Conservation (phyloP, 1,140 invertebrate species). For the Ditylenchus dipsaci region DNA sequence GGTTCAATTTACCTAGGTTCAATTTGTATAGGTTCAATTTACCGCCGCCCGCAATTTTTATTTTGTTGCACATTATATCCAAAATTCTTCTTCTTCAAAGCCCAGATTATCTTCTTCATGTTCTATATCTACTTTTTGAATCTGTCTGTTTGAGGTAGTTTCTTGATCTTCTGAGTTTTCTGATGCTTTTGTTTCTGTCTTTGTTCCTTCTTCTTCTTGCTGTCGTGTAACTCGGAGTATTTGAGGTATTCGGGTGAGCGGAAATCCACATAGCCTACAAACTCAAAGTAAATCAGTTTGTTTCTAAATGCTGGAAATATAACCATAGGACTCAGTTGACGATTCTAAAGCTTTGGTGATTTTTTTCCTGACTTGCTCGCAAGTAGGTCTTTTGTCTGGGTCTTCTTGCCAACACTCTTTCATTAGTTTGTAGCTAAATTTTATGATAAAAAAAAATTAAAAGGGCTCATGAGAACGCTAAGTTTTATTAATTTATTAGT, state of each 20-base stretch:
- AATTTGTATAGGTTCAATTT: no score
- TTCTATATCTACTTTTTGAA: neutral
- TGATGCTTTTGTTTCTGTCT: neutral
- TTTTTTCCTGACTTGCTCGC: neutral
- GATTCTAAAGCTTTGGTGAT: neutral
- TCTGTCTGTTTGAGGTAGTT: neutral
- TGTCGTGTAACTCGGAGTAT: neutral
- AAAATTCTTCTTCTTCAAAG: neutral
- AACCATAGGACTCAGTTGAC: conserved; percentile 9
- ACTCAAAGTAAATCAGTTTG: neutral
- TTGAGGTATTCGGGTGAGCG: neutral
- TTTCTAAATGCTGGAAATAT: neutral
- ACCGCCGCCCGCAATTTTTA: no score
- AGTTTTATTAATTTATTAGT: no score
- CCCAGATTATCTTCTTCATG: neutral
- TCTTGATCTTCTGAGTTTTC: neutral
- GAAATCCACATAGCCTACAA: neutral
- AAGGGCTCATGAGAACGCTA: neutral
- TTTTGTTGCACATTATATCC: no score
- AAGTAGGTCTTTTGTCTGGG: neutral
- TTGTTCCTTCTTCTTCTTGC: neutral
- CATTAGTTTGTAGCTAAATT: conserved; percentile 8
- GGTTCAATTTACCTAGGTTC: no score
- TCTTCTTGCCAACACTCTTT: neutral
- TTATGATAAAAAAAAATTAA: no score